A percentile compares a stretch with the other conserved stretches of the same genome.
phyloP scores from a whole-genome alignment of 2,797 vertebrate genomes.

The Semaprochilodus insignis region DNA sequence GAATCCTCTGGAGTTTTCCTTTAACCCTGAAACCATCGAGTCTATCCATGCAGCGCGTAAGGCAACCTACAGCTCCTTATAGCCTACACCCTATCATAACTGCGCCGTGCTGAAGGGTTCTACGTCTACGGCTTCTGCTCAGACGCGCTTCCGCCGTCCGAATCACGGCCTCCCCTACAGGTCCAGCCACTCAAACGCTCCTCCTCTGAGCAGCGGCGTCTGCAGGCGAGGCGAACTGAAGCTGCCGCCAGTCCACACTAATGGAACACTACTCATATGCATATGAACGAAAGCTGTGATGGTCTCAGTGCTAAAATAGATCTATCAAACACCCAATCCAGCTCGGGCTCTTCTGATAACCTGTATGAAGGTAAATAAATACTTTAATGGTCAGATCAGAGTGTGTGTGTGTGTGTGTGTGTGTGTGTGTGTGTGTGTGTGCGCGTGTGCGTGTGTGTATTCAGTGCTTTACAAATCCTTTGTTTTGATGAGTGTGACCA shows the following conservation, averaged over 20 bases:
- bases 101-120: conserved; percentile 67
- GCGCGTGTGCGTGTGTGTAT: conserved; percentile 40
- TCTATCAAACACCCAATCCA: conserved; percentile 74
- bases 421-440: conserved; percentile 37
- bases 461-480: conserved; percentile 96
- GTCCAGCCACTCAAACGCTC: conserved; percentile 65
- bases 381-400: conserved; percentile 69
- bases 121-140: conserved; percentile 76
- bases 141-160: conserved; percentile 60
- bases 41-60: conserved; percentile 93
- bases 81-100: conserved; percentile 69
- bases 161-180: conserved; percentile 24
- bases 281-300: conserved; percentile 69
- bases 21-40: conserved; percentile 80
- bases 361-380: conserved; percentile 84
- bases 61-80: conserved; percentile 71
- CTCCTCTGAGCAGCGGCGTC: conserved; percentile 67
- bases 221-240: conserved; percentile 58
- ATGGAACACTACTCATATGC: conserved; percentile 72
- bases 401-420: conserved; percentile 40
- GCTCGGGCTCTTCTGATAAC: conserved; percentile 62
- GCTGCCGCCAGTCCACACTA: conserved; percentile 61
- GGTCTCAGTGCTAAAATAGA: conserved; percentile 76
- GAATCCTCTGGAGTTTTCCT: neutral
- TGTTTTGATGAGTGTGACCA: conserved; percentile 99